Evolutionary conservation across 2,888 invertebrate species (phyloP), one percentile per base, ranked within the genome.

Genomic region (Congeria kusceri): DNA sequence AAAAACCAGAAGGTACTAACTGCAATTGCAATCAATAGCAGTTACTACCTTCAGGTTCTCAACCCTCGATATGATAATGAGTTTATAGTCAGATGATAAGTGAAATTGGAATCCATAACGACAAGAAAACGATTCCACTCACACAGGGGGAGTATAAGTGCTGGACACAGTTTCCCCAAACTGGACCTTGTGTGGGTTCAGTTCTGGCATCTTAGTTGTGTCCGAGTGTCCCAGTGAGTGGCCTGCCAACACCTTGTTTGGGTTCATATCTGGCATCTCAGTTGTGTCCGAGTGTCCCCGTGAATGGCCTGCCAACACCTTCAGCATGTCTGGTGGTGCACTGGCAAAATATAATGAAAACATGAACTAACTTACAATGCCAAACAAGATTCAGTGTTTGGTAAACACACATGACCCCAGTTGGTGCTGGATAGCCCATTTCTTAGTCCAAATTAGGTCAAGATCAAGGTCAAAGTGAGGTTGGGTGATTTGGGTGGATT

Each of bases 61-160:
- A n/a, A n/a, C n/a, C n/a, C n/a, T n/a, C n/a, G n/a, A n/a, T n/a
- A n/a, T n/a, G n/a, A n/a, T n/a, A n/a, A n/a, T n/a, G n/a, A n/a
- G n/a, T n/a, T n/a, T n/a, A n/a, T n/a, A n/a, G n/a, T n/a, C n/a
- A n/a, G n/a, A n/a, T n/a, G n/a, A n/a, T n/a, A n/a, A n/a, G n/a
- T n/a, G n/a, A n/a, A n/a, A n/a, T n/a, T n/a, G n/a, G n/a, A n/a
- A n/a, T n/a, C n/a, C n/a, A n/a, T n/a, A n/a, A n/a, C n/a, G n/a
- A n/a, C n/a, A n/a, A n/a, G n/a, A 49, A 53, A n/a, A 53, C 39
- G 9, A 39, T 39, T 39, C 1, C 39, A 53, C 53, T 53, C 53
- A 53, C 53, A 23, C 53, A 20, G 53, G 53, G 7, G 88, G 90
- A n/a, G 90, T 87, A 49, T 90, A 89, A 5, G 88, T 87, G 39